Evolutionary conservation across 2,113 vertebrate species (phyloP).

Genomic region (Asarcornis scutulata): DNA sequence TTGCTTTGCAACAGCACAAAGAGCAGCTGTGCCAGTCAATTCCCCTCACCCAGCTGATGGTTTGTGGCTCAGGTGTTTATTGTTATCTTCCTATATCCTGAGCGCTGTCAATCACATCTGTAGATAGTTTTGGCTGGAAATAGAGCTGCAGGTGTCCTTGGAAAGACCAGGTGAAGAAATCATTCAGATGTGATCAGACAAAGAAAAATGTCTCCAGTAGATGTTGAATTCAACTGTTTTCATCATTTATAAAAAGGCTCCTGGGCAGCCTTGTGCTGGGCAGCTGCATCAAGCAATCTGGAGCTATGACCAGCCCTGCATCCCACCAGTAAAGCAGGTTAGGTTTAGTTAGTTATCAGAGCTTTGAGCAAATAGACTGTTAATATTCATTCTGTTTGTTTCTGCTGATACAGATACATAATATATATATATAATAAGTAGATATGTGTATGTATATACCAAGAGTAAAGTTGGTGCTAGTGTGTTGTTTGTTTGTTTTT

Average conservation of each 20-base stretch:
- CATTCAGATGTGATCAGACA: background rate
- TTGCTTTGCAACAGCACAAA: background rate
- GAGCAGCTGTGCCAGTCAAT: background rate
- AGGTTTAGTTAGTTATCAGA: background rate
- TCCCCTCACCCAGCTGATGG: background rate
- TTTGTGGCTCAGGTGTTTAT: background rate
- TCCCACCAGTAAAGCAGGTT: accelerated
- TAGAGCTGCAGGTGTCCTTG: background rate
- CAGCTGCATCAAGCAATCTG: accelerated
- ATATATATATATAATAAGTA: background rate
- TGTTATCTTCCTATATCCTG: background rate
- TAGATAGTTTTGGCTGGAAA: background rate
- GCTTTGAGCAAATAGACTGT: accelerated
- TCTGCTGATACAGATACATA: background rate
- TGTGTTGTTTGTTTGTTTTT: background rate
- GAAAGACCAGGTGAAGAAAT: background rate
- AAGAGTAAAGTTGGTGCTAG: background rate
- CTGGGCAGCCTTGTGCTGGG: background rate
- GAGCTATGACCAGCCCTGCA: background rate
- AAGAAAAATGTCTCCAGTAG: background rate
- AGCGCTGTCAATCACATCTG: background rate
- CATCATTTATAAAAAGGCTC: background rate
- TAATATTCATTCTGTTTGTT: background rate
- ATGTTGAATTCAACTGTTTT: background rate
- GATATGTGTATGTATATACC: no score